These are phyloP conservation scores for Melozone crissalis DNA, from an alignment of 2,113 vertebrate genomes.

Conservation along the genomic window DNA sequence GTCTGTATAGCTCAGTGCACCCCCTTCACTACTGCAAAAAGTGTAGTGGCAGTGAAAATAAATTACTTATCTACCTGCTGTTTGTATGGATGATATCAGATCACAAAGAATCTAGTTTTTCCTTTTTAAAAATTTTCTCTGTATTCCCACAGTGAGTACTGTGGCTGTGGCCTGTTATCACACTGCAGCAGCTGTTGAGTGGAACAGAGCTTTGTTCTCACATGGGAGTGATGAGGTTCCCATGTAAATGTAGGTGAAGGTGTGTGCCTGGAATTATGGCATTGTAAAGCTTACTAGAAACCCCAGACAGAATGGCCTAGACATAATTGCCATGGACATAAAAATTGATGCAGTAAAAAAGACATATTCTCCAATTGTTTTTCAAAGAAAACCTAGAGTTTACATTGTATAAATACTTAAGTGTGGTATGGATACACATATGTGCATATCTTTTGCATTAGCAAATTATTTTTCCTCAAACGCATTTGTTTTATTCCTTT, in stretches of 20 bases:
- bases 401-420: background rate
- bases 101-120: background rate
- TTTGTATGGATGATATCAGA: background rate
- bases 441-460: background rate
- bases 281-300: background rate
- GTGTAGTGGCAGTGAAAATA: background rate
- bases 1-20: background rate
- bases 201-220: background rate
- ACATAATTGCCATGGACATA: background rate
- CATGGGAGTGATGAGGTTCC: background rate
- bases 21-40: background rate
- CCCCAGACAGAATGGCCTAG: background rate
- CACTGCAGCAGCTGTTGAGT: background rate
- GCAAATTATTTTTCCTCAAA: background rate
- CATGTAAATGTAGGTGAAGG: background rate
- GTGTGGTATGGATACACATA: background rate
- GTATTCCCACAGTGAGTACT: fast-evolving
- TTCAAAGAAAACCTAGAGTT: background rate
- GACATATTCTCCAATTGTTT: background rate
- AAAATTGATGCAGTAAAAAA: background rate
- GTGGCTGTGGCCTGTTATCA: background rate
- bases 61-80: background rate
- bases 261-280: background rate
- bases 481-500: background rate
- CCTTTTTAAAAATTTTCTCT: background rate